Percentiles rank a stretch among this genome's conserved stretches.
These are phyloP conservation scores for Scarus forsteni DNA, from an alignment of 2,797 vertebrate species.

Conservation along the genomic window DNA sequence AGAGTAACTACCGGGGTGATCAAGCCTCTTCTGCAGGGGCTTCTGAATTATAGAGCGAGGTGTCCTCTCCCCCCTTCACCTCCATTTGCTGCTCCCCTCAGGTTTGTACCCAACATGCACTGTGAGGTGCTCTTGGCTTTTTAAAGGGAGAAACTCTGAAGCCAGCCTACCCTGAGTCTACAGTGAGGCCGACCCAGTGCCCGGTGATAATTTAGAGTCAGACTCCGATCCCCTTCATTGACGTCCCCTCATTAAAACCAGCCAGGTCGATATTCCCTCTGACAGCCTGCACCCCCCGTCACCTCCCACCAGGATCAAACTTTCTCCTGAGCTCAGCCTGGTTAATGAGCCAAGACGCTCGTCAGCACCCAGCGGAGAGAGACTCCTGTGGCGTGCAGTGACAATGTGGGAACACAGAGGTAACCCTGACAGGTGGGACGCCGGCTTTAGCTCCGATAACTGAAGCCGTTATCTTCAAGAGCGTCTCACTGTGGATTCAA, in stretches of 20 bases:
- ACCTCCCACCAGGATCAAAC: conserved; percentile 6
- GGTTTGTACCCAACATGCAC: too few relatives aligned
- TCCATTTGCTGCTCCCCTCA: too few relatives aligned
- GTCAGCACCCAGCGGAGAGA: conserved; percentile 17
- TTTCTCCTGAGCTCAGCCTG: neutral
- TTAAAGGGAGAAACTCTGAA: neutral
- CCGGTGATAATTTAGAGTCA: conserved; percentile 19
- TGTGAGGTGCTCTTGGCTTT: too few relatives aligned
- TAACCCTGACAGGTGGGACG: conserved; percentile 17
- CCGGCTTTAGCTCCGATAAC: conserved; percentile 1
- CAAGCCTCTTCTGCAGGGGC: too few relatives aligned
- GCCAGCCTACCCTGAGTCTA: neutral
- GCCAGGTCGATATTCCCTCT: conserved; percentile 38
- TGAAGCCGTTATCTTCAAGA: neutral
- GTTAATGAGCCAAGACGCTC: conserved; percentile 50
- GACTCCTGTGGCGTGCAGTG: conserved; percentile 7
- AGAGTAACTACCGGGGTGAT: too few relatives aligned
- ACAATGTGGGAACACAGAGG: neutral
- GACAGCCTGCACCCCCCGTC: neutral
- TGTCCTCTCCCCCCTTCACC: too few relatives aligned
- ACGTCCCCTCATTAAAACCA: conserved; percentile 25
- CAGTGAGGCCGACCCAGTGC: neutral
- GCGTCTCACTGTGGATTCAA: neutral
- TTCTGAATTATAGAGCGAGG: too few relatives aligned
- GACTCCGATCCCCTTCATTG: neutral